Base-by-base conservation (phyloP, 2,797 vertebrate genomes). In the Lophius americanus region DNA sequence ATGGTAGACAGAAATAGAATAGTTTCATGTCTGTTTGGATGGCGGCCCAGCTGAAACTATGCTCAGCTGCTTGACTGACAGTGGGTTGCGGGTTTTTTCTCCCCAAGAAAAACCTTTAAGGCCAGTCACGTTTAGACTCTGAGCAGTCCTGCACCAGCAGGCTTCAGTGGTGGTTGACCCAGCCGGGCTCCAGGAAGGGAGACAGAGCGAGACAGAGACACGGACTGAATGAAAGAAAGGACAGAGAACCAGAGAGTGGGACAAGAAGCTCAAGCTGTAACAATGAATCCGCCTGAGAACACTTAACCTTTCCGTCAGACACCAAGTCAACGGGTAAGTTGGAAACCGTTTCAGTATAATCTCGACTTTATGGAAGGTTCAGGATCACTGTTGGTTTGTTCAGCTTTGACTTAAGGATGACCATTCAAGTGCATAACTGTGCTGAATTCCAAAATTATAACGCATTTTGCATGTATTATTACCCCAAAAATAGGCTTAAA, bases 1-100 rank as follows among this genome's bases (percentile, higher is more conserved):
- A 65, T 92, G 91, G 93, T 87, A 93, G 94, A 94, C 96, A 82
- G 89, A 96, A 96, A 97, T 96, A 97, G 95, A 95, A 93, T 91
- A 91, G 94, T 84, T 94, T 93, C 91, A 92, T 91, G 94, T 95
- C 94, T 94, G 93, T 89, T 94, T 96, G 95, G 95, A 96, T 5
- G 81, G 73, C 71, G 88, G 95, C 95, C 95, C 93, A 82, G 93
- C 84, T 84, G 90, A 94, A 96, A 94, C 91, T 95, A 91, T 93
- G 95, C 93, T 88, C 79, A 32, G 79, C 90, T 70, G 88, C 86
- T 88, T 94, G 95, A 93, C 93, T 94, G 95, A 94, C 92, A 91
- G 90, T 84, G 93, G 93, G 94, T 95, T 88, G 93, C 92, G 93
- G 92, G 90, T 90, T 95, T 93, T 90, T 87, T 87, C 78, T 84